Evolutionary conservation across 2,888 invertebrate genomes (phyloP).

Genomic region (Caenorhabditis panamensis): DNA sequence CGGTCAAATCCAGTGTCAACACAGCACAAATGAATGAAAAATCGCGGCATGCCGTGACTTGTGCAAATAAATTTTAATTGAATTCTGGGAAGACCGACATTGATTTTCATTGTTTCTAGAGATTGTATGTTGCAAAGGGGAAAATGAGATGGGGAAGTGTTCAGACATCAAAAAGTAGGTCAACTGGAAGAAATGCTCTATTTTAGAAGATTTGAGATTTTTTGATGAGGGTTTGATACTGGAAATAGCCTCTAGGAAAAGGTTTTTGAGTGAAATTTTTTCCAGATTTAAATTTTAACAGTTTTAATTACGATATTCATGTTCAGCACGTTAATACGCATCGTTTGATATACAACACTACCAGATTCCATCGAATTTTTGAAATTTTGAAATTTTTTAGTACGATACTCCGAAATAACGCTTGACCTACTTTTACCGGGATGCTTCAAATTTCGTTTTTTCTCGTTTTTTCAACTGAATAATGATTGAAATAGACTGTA

Average conservation of each 20-base stretch:
- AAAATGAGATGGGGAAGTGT: neutral
- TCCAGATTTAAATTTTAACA: neutral
- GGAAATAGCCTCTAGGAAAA: constrained; percentile 34
- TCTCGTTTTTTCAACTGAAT: too few relatives aligned
- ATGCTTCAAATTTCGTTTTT: too few relatives aligned
- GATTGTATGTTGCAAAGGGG: too few relatives aligned
- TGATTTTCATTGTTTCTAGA: too few relatives aligned
- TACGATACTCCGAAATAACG: neutral
- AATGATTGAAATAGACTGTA: too few relatives aligned
- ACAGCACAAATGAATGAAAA: too few relatives aligned
- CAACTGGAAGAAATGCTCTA: too few relatives aligned
- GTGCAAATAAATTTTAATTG: too few relatives aligned
- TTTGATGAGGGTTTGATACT: too few relatives aligned
- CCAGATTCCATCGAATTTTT: neutral
- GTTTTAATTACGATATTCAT: neutral
- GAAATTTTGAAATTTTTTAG: neutral
- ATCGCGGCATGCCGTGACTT: too few relatives aligned
- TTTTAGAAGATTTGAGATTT: neutral
- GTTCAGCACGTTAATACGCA: neutral
- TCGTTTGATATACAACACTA: neutral
- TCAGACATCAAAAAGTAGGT: neutral
- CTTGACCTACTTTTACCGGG: too few relatives aligned
- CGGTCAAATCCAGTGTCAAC: too few relatives aligned
- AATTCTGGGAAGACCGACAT: neutral
- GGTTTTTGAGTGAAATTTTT: constrained; percentile 42